Percentiles rank a stretch among this genome's conserved stretches.
Evolutionary conservation across 2,113 vertebrate genomes (phyloP).

Genomic region (Alosa alosa): DNA sequence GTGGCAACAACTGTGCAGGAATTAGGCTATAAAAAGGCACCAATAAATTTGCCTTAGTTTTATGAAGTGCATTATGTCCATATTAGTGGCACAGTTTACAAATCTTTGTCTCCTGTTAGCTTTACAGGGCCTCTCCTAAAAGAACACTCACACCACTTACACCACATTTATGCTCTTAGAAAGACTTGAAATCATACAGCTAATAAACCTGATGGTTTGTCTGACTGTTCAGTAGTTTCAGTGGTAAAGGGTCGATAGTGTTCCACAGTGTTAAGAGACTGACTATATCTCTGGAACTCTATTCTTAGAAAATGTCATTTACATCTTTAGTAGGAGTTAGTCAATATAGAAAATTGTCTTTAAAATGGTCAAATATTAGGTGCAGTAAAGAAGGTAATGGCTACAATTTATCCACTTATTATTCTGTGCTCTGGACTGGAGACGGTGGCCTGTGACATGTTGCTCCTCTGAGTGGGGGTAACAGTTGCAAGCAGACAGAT

Average conservation of each 20-base stretch:
- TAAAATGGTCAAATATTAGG: neutral
- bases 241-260: neutral
- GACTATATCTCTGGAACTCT: too few relatives aligned
- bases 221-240: neutral
- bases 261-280: neutral
- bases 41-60: neutral
- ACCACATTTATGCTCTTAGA: too few relatives aligned
- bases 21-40: neutral
- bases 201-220: neutral
- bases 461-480: too few relatives aligned
- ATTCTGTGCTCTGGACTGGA: too few relatives aligned
- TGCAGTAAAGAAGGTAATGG: neutral
- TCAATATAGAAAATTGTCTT: neutral
- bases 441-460: too few relatives aligned
- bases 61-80: neutral
- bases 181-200: neutral
- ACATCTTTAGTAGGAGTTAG: too few relatives aligned
- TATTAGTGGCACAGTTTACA: neutral
- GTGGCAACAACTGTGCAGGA: neutral
- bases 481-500: neutral
- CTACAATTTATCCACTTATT: neutral
- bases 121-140: too few relatives aligned
- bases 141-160: too few relatives aligned
- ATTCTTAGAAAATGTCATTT: too few relatives aligned
- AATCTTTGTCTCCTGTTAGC: neutral